Conservation (phyloP, 2,113 vertebrate species). For the Coracopsis vasa region DNA sequence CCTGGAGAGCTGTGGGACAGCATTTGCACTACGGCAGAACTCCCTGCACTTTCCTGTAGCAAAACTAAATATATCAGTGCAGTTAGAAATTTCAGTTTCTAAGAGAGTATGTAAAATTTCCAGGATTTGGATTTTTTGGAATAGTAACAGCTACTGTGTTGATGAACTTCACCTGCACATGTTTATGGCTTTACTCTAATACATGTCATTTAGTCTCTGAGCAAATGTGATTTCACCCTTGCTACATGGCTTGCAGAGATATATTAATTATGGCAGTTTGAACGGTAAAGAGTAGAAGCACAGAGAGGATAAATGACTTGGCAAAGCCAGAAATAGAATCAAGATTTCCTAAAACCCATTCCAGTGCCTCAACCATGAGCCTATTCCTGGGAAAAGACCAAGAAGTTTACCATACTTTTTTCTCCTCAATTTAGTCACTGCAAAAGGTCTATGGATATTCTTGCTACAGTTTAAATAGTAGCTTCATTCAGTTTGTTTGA, state of each 20-base stretch:
- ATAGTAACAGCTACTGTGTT: background rate
- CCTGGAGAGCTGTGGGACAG: background rate
- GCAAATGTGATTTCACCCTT: background rate
- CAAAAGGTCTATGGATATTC: background rate
- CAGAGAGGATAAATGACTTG: background rate
- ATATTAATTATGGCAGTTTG: background rate
- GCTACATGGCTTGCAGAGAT: background rate
- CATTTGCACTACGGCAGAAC: background rate
- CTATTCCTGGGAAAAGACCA: background rate
- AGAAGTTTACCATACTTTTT: background rate
- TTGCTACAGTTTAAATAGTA: background rate
- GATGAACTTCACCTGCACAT: background rate
- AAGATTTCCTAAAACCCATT: background rate
- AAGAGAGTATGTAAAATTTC: background rate
- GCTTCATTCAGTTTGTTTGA: conserved; percentile 15
- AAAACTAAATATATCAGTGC: background rate
- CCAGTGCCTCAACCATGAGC: background rate
- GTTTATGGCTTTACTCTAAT: background rate
- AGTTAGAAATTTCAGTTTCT: background rate
- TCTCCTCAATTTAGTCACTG: background rate
- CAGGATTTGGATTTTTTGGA: background rate
- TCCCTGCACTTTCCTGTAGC: background rate
- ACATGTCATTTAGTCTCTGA: rapidly evolving
- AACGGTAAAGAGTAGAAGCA: background rate
- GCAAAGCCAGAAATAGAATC: background rate